Conservation (phyloP, 53 echinoderm and acorn worm species). For the Actinopyga echinites region DNA sequence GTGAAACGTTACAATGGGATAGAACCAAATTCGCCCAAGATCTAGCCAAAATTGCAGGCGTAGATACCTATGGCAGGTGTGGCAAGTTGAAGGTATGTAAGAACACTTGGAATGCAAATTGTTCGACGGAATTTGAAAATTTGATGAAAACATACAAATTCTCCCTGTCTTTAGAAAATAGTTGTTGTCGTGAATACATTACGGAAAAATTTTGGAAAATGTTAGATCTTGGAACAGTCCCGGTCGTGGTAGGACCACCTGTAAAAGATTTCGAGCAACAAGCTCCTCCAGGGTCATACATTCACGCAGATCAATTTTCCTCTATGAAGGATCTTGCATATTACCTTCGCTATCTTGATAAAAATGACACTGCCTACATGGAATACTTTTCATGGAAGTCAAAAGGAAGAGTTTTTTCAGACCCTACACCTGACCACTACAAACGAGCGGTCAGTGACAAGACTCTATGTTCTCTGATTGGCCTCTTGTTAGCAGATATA, state of each 20-base stretch:
- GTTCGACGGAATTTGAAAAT: slow-evolving; percentile 17
- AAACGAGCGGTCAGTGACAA: background rate
- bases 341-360: slow-evolving; percentile 4
- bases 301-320: slow-evolving; percentile 15
- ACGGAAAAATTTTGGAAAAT: slow-evolving; percentile 10
- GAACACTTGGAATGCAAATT: background rate
- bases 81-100: background rate
- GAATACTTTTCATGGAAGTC: slow-evolving; percentile 30
- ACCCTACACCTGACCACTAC: background rate
- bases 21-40: background rate
- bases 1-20: slow-evolving; percentile 37
- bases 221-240: background rate
- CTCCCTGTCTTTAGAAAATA: background rate
- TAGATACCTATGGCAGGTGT: slow-evolving; percentile 26
- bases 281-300: slow-evolving; percentile 17
- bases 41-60: background rate
- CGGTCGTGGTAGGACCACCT: slow-evolving; percentile 17
- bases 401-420: background rate
- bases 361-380: background rate
- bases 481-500: background rate
- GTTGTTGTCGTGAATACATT: background rate
- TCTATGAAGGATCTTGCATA: background rate
- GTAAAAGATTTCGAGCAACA: background rate
- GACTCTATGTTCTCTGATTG: background rate
- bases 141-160: slow-evolving; percentile 1